Conservation (phyloP, 2,113 vertebrate species). For the Myotis brandtii region DNA sequence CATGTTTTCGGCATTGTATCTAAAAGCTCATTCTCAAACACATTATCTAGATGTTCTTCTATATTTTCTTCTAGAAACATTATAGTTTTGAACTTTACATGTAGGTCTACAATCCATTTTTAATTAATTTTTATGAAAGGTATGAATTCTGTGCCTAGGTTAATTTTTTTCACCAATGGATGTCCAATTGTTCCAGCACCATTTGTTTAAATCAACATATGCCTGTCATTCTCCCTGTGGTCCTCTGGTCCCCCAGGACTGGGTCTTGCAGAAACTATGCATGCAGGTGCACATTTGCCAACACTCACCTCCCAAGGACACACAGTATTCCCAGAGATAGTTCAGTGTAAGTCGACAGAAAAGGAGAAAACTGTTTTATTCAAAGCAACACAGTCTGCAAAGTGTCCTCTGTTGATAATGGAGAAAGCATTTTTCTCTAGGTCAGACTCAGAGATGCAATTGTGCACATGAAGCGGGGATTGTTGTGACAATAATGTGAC, state of each 20-base stretch:
- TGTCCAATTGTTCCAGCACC: not conserved
- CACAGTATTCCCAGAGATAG: not conserved
- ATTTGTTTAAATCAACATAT: not conserved
- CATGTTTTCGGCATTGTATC: not conserved
- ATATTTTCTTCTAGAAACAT: slow-evolving; percentile 11
- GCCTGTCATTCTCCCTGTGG: not conserved
- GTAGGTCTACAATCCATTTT: not conserved
- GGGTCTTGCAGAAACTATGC: not conserved
- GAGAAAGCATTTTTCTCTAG: not conserved
- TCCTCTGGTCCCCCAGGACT: not conserved
- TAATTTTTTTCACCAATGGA: not conserved
- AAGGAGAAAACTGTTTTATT: not conserved
- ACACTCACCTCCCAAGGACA: not conserved
- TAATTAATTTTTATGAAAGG: not conserved
- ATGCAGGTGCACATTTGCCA: not conserved
- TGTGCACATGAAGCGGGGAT: not conserved
- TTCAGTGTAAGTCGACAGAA: not conserved
- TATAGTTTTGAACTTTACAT: not conserved
- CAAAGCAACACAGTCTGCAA: not conserved
- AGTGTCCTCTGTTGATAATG: not conserved
- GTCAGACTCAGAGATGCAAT: not conserved
- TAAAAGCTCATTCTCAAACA: not conserved
- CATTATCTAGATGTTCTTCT: not conserved
- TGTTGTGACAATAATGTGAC: not conserved
- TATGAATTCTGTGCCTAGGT: not conserved